Conservation (phyloP, 2,113 vertebrate species). For the Alosa alosa region DNA sequence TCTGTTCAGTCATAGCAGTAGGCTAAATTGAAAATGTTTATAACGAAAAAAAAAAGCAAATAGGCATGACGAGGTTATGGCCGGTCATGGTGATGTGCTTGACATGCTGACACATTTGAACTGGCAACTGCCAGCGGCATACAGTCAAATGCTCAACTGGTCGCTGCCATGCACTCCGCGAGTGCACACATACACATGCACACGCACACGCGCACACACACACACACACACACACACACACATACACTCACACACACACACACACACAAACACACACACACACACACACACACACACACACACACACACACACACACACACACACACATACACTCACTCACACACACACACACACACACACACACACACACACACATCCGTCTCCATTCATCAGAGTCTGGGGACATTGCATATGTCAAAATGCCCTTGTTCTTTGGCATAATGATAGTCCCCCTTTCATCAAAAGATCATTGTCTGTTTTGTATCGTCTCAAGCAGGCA, state of each 20-base stretch:
- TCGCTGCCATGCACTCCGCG: background rate
- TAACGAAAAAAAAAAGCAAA: too few relatives aligned
- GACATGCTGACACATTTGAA: conserved; percentile 14
- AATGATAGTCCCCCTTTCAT: background rate
- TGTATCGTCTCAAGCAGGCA: background rate
- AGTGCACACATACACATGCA: background rate
- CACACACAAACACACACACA: conserved; percentile 5
- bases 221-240: conserved; percentile 5
- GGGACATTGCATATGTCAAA: background rate
- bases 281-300: conserved; percentile 3
- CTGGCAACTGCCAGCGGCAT: conserved; percentile 30
- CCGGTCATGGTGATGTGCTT: conserved; percentile 27
- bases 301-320: conserved; percentile 16
- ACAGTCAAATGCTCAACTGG: conserved; percentile 26
- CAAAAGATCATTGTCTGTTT: background rate
- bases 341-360: conserved; percentile 7
- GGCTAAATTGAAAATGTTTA: too few relatives aligned
- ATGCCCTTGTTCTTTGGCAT: background rate
- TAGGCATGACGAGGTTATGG: background rate
- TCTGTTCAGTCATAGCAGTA: too few relatives aligned
- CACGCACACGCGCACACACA: background rate
- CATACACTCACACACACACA: background rate
- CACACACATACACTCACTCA: background rate
- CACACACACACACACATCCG: conserved; percentile 7
- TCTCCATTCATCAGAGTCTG: background rate